Evolutionary conservation across 2,113 vertebrate genomes (phyloP), one percentile per base, ranked within the genome.

Genomic region (Oenanthe melanoleuca): DNA sequence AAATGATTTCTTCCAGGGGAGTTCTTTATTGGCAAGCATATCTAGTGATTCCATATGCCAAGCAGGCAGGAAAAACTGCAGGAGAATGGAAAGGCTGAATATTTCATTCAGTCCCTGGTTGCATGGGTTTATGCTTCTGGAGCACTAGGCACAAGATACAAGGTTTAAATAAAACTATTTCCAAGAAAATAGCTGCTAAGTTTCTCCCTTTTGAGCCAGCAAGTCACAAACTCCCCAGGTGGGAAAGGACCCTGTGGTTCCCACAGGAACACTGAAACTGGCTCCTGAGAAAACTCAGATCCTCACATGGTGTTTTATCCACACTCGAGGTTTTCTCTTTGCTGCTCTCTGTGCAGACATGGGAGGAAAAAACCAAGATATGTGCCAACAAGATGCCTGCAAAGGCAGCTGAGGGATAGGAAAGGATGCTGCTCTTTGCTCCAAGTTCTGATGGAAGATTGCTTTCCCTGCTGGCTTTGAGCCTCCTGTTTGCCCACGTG

Each of bases 1-100:
- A 93, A 81, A 93, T 81, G 34, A 93, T 89, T 79, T 87, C 87
- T 93, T 96, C 65, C 84, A 75, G 70, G 61, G 87, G 93, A 94
- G 53, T 26, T 93, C 81, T 89, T 86, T 34, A 75, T 56, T 94
- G 92, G 93, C 92, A 89, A 71, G 92, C 61, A 6, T 31, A 89
- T 47, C 73, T 64, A 72, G 44, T 14, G 44, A 52, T 87, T 91
- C 96, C 93, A 87, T 87, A 91, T 89, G 93, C 78, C 85, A 87
- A 59, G 70, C 67, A 65, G 74, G 78, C 57, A 78, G 89, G 73
- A 60, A 82, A 92, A 87, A 49, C 77, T 70, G 84, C 84, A 64
- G 84, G 72, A 91, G 80, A 91, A 87, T 34, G 24, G 65, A 61
- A 92, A 89, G 70, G 64, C 3, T 82, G 61, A 79, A 70, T 91